Evolutionary conservation across 2,797 vertebrate species (phyloP).

Genomic region (Oreortyx pictus): DNA sequence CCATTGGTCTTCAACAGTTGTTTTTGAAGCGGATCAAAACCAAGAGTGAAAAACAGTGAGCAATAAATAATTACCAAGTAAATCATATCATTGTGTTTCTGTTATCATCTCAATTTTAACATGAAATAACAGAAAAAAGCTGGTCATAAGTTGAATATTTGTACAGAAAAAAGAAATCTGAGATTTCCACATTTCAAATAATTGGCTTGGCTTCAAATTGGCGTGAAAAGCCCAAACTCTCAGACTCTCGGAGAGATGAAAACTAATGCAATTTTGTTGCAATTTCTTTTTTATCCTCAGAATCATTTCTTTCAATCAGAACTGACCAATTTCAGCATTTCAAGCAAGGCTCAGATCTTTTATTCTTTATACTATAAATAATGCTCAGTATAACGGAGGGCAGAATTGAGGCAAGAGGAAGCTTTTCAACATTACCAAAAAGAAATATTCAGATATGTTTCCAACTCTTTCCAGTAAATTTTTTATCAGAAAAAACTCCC

Average conservation of each 20-base stretch:
- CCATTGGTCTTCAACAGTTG: not conserved
- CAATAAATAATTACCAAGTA: constrained; percentile 10
- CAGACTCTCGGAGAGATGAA: not conserved
- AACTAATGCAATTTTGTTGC: not conserved
- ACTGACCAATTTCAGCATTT: constrained; percentile 47
- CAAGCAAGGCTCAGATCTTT: constrained; percentile 25
- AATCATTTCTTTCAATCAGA: not conserved
- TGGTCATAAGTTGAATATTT: not conserved
- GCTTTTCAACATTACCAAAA: constrained; percentile 22
- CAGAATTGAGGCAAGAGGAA: constrained; percentile 33
- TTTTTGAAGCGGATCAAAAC: not conserved
- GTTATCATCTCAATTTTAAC: not conserved
- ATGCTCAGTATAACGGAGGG: not conserved
- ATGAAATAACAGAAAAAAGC: not conserved
- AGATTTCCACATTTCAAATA: not conserved
- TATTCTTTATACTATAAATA: constrained; percentile 17
- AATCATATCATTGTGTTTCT: not conserved
- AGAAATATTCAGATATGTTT: constrained; percentile 7
- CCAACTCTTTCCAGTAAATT: not conserved
- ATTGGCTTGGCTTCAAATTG: not conserved
- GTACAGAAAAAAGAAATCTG: not conserved
- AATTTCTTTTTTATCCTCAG: not conserved
- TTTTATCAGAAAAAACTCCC: not conserved
- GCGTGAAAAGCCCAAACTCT: not conserved
- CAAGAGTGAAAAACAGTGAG: not conserved